Percentiles rank a stretch among this genome's conserved stretches.
phyloP scores from a whole-genome alignment of 2,113 vertebrate genomes.

The Turdus rufiventris region DNA sequence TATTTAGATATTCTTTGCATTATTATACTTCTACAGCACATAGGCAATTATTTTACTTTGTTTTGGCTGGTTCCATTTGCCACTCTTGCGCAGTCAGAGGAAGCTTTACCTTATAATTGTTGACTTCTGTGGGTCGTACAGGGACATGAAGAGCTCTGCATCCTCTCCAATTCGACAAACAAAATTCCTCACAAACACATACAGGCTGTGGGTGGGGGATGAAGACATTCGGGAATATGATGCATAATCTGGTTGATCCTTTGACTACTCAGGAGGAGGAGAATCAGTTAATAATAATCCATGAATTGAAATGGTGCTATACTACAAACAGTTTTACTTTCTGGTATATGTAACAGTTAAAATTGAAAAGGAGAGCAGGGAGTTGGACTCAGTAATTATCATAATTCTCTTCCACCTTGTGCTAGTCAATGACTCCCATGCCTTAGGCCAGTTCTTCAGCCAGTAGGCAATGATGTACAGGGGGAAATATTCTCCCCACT shows the following conservation, averaged over 20 bases:
- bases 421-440: background rate
- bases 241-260: slow-evolving; percentile 86
- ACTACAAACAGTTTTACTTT: background rate
- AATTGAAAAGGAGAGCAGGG: background rate
- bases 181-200: slow-evolving; percentile 96
- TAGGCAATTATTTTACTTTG: background rate
- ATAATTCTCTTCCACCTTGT: background rate
- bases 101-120: slow-evolving; percentile 84
- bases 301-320: background rate
- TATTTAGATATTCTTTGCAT: background rate
- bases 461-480: background rate
- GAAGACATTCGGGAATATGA: slow-evolving; percentile 86
- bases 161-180: slow-evolving; percentile 97
- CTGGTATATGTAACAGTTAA: background rate
- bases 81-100: background rate
- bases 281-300: background rate
- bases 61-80: background rate
- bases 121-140: slow-evolving; percentile 90
- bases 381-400: background rate
- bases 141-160: slow-evolving; percentile 96
- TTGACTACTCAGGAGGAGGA: slow-evolving; percentile 72
- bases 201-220: slow-evolving; percentile 94
- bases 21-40: background rate
- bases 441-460: background rate
- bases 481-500: background rate